Conservation (phyloP, 2,797 vertebrate species). For the Rhodeus uyekii region DNA sequence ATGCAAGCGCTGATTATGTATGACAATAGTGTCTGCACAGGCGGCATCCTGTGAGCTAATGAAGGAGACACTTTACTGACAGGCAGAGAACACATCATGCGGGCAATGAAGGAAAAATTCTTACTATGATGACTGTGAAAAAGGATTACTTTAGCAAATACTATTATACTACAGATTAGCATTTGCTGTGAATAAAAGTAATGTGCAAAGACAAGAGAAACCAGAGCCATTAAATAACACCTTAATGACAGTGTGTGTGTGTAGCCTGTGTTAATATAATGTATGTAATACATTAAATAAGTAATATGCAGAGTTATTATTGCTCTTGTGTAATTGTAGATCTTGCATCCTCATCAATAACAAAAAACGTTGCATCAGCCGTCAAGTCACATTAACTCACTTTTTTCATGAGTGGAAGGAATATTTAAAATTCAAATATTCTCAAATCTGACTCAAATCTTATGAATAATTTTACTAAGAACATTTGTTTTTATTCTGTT, state of each 20-base stretch:
- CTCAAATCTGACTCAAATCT: background rate
- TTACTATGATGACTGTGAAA: background rate
- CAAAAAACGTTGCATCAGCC: constrained; percentile 19
- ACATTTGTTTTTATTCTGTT: background rate
- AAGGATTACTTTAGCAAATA: background rate
- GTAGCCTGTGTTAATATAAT: too few relatives aligned
- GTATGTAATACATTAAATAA: background rate
- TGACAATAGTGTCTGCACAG: constrained; percentile 62
- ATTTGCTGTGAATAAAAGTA: background rate
- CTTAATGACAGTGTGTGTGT: background rate
- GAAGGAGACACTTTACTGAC: constrained; percentile 65
- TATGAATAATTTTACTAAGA: background rate
- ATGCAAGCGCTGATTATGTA: constrained; percentile 68
- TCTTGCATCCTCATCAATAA: constrained; percentile 15
- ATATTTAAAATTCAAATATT: background rate
- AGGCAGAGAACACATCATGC: constrained; percentile 49
- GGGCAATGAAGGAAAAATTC: background rate
- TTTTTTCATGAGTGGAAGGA: background rate
- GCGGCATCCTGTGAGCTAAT: constrained; percentile 70
- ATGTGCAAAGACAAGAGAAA: background rate
- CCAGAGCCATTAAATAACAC: background rate
- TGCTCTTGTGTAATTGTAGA: background rate
- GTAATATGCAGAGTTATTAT: background rate
- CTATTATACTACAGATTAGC: background rate
- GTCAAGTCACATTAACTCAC: background rate